Evolutionary conservation across 2,888 invertebrate genomes (phyloP).

Genomic region (Microdon myrmicae): DNA sequence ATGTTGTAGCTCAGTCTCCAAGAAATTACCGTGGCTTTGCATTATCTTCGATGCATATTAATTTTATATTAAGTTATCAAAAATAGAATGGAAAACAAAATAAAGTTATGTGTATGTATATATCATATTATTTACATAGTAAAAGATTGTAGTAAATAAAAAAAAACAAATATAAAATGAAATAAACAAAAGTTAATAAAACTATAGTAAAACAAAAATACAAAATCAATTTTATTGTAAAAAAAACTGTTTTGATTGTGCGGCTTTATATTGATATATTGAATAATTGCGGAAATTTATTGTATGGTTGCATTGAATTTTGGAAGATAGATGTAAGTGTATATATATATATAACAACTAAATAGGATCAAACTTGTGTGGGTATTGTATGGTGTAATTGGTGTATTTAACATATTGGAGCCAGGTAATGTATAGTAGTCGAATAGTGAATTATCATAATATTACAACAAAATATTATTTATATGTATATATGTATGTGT

Average conservation of each 20-base stretch:
- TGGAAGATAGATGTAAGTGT: conserved; percentile 20
- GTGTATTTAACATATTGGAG: conserved; percentile 47
- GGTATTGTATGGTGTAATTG: conserved; percentile 13
- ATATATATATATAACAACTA: conserved; percentile 16
- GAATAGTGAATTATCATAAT: not conserved
- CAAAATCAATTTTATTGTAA: conserved; percentile 50
- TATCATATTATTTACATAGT: conserved; percentile 44
- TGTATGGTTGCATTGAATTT: conserved; percentile 34
- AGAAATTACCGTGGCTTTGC: conserved; percentile 61
- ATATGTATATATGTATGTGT: conserved; percentile 27
- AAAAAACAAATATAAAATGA: conserved; percentile 21
- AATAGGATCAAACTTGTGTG: too few species aligned
- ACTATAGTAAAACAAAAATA: conserved; percentile 35
- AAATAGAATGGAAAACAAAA: conserved; percentile 36
- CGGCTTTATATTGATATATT: conserved; percentile 43
- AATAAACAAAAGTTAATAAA: conserved; percentile 42
- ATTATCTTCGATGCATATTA: conserved; percentile 47
- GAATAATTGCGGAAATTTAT: conserved; percentile 26
- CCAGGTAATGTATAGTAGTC: conserved; percentile 6
- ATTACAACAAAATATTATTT: conserved; percentile 47
- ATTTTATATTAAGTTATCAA: conserved; percentile 19
- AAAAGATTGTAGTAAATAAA: conserved; percentile 4
- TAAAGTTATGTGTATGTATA: conserved; percentile 36
- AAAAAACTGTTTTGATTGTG: conserved; percentile 48
- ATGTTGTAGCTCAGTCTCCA: conserved; percentile 67